These are phyloP conservation scores for Himalopsyche anomala DNA, from an alignment of 2,888 invertebrate species.

Conservation along the genomic window DNA sequence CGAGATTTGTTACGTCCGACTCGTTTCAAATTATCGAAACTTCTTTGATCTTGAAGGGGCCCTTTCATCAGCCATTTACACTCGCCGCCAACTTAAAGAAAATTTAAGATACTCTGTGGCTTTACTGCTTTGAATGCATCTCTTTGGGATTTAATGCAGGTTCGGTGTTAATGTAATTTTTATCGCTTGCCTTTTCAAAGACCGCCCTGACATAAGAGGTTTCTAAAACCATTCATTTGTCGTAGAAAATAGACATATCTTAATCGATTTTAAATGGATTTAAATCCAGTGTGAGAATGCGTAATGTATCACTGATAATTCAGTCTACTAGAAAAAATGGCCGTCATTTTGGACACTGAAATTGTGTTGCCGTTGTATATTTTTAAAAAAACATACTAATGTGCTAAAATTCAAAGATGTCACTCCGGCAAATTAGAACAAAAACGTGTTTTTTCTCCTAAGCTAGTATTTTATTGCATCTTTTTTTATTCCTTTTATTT, in stretches of 20 bases:
- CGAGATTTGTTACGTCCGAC: neutral
- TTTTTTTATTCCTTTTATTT: no score
- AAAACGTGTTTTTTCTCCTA: no score
- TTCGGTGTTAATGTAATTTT: constrained; percentile 27
- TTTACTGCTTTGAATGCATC: constrained; percentile 3
- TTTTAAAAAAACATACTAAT: no score
- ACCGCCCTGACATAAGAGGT: neutral
- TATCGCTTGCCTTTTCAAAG: constrained; percentile 31
- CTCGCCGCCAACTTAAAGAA: neutral
- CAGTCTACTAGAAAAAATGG: no score
- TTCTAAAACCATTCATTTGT: neutral
- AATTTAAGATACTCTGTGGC: constrained; percentile 2
- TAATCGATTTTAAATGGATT: neutral
- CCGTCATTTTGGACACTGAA: no score
- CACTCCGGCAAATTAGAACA: no score
- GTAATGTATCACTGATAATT: no score
- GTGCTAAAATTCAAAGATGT: no score
- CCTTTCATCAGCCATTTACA: neutral
- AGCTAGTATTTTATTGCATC: no score
- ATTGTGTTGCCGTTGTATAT: no score
- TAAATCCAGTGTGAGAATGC: no score
- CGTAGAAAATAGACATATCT: constrained; percentile 2
- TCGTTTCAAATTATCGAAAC: neutral
- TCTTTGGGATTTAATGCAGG: constrained; percentile 14
- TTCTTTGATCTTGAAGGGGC: constrained; percentile 4